Evolutionary conservation across 1,140 invertebrate species (phyloP), one percentile per base, ranked within the genome.

Genomic region (Zaprionus africanus): DNA sequence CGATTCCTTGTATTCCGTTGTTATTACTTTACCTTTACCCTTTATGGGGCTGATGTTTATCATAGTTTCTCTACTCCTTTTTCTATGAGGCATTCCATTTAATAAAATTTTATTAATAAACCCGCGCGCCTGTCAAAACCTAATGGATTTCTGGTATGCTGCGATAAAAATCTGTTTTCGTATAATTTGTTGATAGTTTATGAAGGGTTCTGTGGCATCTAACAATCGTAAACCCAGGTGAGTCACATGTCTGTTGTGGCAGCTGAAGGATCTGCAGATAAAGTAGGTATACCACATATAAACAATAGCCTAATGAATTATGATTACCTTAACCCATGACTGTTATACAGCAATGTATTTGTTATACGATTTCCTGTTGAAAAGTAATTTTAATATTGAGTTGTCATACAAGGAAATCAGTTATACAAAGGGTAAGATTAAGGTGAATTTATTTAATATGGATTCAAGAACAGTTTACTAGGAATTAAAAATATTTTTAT

Each of bases 41-140:
- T 68, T 77, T 66, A 81, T 60, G 69, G 49, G 26, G 26, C 51
- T 46, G 83, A 87, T 87, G 77, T 36, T 80, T 87, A 87, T 87
- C 83, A 31, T 49, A n/a, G 54, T 58, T 66, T 66, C 38, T 17
- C 9, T 15, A 36, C n/a, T 46, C 12, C 53, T 65, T 41, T 46
- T 24, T 49, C 34, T 53, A 60, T 68, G 54, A 22, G 65, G 43
- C 62, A 38, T 81, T 62, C 71, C 58, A 82, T 87, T 75, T 87
- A 78, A 87, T 83, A 82, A 80, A 78, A 67, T 82, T 87, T 82
- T 87, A 86, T 87, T 87, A 87, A 87, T 87, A 87, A 87, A 80
- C 43, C 54, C 83, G 51, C 63, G 62, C 43, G 73, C 36, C 83
- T 82, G 83, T 85, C 82, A 87, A 80, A 82, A 78, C 80, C 83